Conservation (phyloP, 1,140 invertebrate species). For the Acromyrmex heyeri region DNA sequence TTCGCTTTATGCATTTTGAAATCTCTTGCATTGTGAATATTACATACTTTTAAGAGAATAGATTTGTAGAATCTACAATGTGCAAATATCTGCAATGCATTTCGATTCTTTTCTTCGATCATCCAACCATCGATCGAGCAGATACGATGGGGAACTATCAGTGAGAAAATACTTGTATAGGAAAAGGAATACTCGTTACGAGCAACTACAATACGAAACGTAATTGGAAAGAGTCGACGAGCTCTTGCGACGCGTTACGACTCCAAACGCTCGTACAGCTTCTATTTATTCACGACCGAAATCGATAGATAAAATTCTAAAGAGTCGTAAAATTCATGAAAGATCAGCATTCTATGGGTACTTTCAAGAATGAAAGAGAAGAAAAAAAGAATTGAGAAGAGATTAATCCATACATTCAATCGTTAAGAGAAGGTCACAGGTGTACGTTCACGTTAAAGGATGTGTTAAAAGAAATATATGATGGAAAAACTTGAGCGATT, state of each 20-base stretch:
- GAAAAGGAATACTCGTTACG: slow-evolving; percentile 26
- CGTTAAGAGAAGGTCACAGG: slow-evolving; percentile 1
- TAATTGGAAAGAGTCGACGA: slow-evolving; percentile 15
- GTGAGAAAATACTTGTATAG: background rate
- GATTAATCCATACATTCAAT: slow-evolving; percentile 5
- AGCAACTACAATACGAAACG: background rate
- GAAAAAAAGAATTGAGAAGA: background rate
- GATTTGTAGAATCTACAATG: background rate
- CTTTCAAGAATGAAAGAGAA: background rate
- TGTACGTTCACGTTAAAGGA: background rate
- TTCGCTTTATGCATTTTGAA: background rate
- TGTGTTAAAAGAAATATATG: slow-evolving; percentile 14
- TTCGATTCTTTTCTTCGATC: slow-evolving; percentile 8
- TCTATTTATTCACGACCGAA: slow-evolving; percentile 21
- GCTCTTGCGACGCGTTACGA: slow-evolving; percentile 25
- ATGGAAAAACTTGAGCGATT: background rate
- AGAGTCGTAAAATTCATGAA: slow-evolving; percentile 26
- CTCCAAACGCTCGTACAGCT: background rate
- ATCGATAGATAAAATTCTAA: slow-evolving; percentile 19
- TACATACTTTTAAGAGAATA: background rate
- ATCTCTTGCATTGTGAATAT: background rate
- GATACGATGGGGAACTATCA: background rate
- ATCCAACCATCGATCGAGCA: slow-evolving; percentile 20
- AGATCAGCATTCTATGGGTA: background rate
- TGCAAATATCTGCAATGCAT: background rate